Percentiles rank a stretch among this genome's conserved stretches.
These are phyloP conservation scores for Platichthys stellatus DNA, from an alignment of 2,113 vertebrate species.

Conservation along the genomic window DNA sequence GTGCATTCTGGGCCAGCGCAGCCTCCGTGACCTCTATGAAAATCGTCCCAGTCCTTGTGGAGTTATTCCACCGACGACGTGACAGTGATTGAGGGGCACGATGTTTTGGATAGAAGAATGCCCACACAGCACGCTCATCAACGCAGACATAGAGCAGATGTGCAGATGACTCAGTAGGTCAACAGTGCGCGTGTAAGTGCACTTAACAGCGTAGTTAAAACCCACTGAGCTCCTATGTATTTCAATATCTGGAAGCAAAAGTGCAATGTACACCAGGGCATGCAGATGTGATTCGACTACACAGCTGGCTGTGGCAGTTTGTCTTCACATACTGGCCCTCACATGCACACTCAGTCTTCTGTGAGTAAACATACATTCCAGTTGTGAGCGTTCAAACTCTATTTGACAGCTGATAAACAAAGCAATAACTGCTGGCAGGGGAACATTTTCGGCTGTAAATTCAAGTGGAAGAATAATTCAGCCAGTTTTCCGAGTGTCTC, in stretches of 20 bases:
- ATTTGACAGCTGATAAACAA: slow-evolving; percentile 56
- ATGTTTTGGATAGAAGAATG: slow-evolving; percentile 31
- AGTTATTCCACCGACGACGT: slow-evolving; percentile 33
- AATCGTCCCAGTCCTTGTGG: slow-evolving; percentile 41
- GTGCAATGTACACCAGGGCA: slow-evolving; percentile 17
- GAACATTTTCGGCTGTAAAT: slow-evolving; percentile 15
- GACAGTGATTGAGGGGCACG: slow-evolving; percentile 23
- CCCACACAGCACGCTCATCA: slow-evolving; percentile 7
- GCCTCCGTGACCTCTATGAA: slow-evolving; percentile 51
- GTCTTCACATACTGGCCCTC: slow-evolving; percentile 21
- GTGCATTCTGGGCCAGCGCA: slow-evolving; percentile 47
- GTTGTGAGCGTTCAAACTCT: slow-evolving; percentile 27
- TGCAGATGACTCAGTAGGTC: slow-evolving; percentile 11
- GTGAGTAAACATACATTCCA: slow-evolving; percentile 16
- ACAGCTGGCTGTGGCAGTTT: slow-evolving; percentile 9
- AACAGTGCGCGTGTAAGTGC: slow-evolving; percentile 16
- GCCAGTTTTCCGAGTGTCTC: neutral
- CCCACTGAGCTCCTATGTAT: neutral
- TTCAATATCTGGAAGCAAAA: slow-evolving; percentile 30
- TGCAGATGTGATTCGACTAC: slow-evolving; percentile 6
- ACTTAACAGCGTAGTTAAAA: slow-evolving; percentile 15
- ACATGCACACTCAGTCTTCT: slow-evolving; percentile 6
- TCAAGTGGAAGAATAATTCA: neutral
- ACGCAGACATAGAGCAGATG: slow-evolving; percentile 1
- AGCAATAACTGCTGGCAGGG: slow-evolving; percentile 22